Evolutionary conservation across 2,797 vertebrate genomes (phyloP).

Genomic region (Clangula hyemalis): DNA sequence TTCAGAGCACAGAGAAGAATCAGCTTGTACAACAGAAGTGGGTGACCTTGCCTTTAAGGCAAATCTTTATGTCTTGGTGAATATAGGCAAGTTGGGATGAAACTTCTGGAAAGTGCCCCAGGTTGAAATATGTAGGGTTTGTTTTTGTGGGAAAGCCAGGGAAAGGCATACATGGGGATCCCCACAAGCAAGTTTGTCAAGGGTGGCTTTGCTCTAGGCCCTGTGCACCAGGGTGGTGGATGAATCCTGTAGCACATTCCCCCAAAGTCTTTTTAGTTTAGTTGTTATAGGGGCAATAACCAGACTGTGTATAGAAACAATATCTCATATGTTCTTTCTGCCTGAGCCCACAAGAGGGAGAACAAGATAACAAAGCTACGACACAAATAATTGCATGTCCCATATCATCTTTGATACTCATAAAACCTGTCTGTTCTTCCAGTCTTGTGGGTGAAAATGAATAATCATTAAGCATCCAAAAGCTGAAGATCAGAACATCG

Average conservation of each 20-base stretch:
- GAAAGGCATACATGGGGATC: too few species aligned
- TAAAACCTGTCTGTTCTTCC: background rate
- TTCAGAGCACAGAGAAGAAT: background rate
- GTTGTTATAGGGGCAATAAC: background rate
- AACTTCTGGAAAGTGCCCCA: background rate
- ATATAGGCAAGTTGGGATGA: background rate
- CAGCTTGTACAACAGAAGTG: background rate
- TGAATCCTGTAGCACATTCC: background rate
- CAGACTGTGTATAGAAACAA: rapidly evolving
- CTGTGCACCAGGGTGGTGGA: rapidly evolving
- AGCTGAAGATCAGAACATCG: background rate
- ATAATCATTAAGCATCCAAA: conserved; percentile 3
- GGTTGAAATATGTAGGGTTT: background rate
- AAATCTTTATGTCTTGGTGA: background rate
- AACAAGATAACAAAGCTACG: conserved; percentile 8
- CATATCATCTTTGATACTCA: background rate
- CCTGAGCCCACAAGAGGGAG: conserved; percentile 54
- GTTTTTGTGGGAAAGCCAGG: background rate
- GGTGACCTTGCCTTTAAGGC: background rate
- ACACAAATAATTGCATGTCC: rapidly evolving
- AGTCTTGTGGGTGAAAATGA: background rate
- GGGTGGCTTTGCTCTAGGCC: rapidly evolving
- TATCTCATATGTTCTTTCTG: background rate
- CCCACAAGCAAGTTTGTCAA: rapidly evolving
- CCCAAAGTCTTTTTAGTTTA: background rate